A percentile compares a stretch with the other conserved stretches of the same genome.
Conservation (phyloP, 2,113 vertebrate genomes). For the Xyrauchen texanus region DNA sequence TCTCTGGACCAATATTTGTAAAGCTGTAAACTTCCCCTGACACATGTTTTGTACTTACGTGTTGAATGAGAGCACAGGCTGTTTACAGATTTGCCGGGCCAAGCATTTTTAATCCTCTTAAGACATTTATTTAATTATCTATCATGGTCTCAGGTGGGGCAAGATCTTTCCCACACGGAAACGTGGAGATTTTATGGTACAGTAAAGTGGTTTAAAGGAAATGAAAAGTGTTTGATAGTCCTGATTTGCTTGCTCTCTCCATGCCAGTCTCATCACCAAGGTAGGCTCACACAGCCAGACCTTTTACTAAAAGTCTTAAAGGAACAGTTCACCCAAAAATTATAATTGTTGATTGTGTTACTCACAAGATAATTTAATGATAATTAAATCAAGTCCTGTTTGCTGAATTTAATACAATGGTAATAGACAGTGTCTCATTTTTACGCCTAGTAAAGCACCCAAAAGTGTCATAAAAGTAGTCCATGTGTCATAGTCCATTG, state of each 20-base stretch:
- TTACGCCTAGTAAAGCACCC: too few relatives aligned
- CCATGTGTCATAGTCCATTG: too few relatives aligned
- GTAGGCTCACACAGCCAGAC: too few relatives aligned
- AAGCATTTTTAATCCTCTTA: slow-evolving; percentile 62
- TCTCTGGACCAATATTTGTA: slow-evolving; percentile 39
- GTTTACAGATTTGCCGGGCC: slow-evolving; percentile 53
- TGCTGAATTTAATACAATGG: too few relatives aligned
- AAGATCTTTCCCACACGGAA: slow-evolving; percentile 70
- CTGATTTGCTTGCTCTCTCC: slow-evolving; percentile 68
- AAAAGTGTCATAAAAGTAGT: too few relatives aligned
- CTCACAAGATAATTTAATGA: too few relatives aligned
- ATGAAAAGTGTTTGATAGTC: slow-evolving; percentile 74
- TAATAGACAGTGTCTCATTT: too few relatives aligned
- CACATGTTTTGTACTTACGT: slow-evolving; percentile 38
- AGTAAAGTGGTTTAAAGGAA: slow-evolving; percentile 78
- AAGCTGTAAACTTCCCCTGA: slow-evolving; percentile 48
- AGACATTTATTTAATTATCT: slow-evolving; percentile 67
- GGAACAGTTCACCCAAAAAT: too few relatives aligned
- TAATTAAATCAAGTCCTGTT: too few relatives aligned
- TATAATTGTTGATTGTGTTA: too few relatives aligned
- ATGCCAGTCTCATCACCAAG: too few relatives aligned
- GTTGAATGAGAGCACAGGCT: slow-evolving; percentile 37
- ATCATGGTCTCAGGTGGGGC: slow-evolving; percentile 59
- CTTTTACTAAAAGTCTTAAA: too few relatives aligned
- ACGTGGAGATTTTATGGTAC: slow-evolving; percentile 71